Evolutionary conservation across 1,140 invertebrate genomes (phyloP), one percentile per base, ranked within the genome.

Genomic region (Drosophila lowei): DNA sequence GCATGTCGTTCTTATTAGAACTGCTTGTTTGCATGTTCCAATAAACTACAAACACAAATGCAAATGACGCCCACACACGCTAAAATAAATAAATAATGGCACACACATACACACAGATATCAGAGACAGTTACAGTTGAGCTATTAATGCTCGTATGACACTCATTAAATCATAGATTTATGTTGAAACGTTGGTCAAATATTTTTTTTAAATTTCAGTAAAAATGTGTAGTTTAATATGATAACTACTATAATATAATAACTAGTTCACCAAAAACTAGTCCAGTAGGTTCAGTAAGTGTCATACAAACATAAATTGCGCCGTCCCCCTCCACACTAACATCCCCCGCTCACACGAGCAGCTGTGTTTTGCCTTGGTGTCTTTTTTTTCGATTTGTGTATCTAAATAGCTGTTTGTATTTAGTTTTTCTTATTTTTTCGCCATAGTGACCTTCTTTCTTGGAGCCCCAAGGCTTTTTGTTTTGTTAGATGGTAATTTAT

Each of bases 1-100:
- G 77, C 72, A 58, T 85, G 81, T 77, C 73, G 74, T 59, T 86
- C 64, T 59, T 86, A 86, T 74, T 81, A 73, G 59, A 86, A 85
- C 61, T 71, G 77, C 55, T 86, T 88, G 77, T 88, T 85, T 85
- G 81, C 81, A 86, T 85, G 80, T 86, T 77, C 77, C 86, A 85
- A 85, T 77, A 81, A 85, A 75, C 71, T 55, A 55, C 50, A 75
- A 23, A 66, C 61, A 59, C 38, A 66, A 9, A 64, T 42, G 28
- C 16, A 57, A 81, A 77, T 74, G 73, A 77, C 68, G 56, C 55
- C 62, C 63, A 55, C 59, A 52, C 75, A 84, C 79, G 65, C 79
- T 72, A 58, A 15, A 61, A 54, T 18, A 59, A 28, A 67, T 21
- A 52, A 21, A 16, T 0, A 47, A 34, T 23, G 11, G 16, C 41